Evolutionary conservation across 2,113 vertebrate species (phyloP), one percentile per base, ranked within the genome.

Genomic region (Nibea coibor): DNA sequence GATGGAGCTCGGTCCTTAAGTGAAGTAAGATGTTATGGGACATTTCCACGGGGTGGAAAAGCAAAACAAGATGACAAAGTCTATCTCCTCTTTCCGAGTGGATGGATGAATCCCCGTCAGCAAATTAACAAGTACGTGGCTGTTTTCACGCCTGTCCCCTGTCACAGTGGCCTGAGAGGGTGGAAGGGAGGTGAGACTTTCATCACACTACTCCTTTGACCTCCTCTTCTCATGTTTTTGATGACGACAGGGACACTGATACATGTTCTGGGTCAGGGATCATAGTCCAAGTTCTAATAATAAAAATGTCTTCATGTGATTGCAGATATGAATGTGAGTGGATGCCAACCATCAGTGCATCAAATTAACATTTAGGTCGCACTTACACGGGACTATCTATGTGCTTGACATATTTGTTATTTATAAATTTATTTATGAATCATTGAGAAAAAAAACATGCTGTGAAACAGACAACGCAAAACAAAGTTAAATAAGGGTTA

Each of bases 61-160:
- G 26, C 63, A 78, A 68, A 79, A 68, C 48, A 80, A 70, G 35
- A 74, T 73, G 84, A 74, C 86, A 83, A 64, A 68, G 47, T 75
- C 2, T 14, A 24, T 82, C 58, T 53, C 24, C 20, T 54, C 10
- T 0, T 70, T 75, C 26, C 43, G 31, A 68, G 53, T 59, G 47
- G 61, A 80, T 31, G 64, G 63, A 79, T 72, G 39, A 88, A 86
- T 57, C 43, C 62, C 88, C 66, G 56, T 89, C 75, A 71, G 74
- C 76, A 73, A 86, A 88, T 90, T 86, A 84, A 75, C 87, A 82
- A 69, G 69, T 75, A 42, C 22, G 45, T 80, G 83, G 43, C 48
- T 75, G 80, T 83, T 78, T 78, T 83, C 77, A 58, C 82, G 76
- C 57, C 72, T 51, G 75, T 87, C 76, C 64, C 72, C 73, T 54